These are phyloP conservation scores for Pachycephala philippinensis DNA, from an alignment of 2,113 vertebrate species.

Conservation along the genomic window DNA sequence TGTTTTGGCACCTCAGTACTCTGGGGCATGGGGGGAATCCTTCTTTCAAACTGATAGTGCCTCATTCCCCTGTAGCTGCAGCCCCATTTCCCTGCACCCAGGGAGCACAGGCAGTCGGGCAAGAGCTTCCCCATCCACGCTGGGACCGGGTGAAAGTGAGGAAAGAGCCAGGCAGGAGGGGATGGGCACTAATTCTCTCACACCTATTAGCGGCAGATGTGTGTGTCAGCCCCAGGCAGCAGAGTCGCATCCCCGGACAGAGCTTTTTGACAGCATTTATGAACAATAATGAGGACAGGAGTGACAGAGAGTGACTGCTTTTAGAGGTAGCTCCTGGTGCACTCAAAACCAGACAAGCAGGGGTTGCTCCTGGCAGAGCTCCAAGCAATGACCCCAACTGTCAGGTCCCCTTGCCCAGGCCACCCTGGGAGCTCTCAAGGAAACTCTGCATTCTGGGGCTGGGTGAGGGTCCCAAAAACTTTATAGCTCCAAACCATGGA, in stretches of 20 bases:
- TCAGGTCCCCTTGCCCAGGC: not conserved
- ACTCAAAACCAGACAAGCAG: not conserved
- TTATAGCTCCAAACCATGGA: not conserved
- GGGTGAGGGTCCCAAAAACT: not conserved
- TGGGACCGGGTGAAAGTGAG: fast-evolving
- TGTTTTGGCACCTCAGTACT: not conserved
- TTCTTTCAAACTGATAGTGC: not conserved
- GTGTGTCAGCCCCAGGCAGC: not conserved
- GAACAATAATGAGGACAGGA: not conserved
- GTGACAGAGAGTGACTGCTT: not conserved
- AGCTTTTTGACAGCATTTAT: not conserved
- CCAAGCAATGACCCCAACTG: not conserved
- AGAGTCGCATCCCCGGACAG: not conserved
- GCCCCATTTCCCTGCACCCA: not conserved
- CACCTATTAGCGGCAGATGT: fast-evolving
- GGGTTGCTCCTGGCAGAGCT: not conserved
- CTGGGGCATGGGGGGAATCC: fast-evolving
- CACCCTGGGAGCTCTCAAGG: not conserved
- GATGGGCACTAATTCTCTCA: not conserved
- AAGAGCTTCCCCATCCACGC: not conserved
- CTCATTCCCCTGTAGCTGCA: not conserved
- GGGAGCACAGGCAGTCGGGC: fast-evolving
- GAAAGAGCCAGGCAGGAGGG: not conserved
- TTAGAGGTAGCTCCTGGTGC: not conserved
- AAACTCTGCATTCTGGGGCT: not conserved